These are phyloP conservation scores for Idaea biselata DNA, from an alignment of 2,888 invertebrate genomes.

Conservation along the genomic window DNA sequence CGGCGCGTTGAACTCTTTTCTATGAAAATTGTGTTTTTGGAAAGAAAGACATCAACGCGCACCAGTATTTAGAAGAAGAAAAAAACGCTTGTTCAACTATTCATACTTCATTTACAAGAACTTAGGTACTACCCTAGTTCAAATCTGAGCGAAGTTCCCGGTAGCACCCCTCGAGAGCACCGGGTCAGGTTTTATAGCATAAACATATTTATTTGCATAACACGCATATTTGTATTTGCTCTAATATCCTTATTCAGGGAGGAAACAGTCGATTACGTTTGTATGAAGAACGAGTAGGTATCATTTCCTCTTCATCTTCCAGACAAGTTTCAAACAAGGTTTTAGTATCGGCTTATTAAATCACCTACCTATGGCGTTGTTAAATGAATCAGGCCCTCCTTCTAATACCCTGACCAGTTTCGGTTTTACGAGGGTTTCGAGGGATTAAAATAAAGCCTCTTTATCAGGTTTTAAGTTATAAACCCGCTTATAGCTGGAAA, in stretches of 20 bases:
- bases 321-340: background rate
- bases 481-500: background rate
- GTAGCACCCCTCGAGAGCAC: too few species aligned
- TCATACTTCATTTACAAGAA: too few species aligned
- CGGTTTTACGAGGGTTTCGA: background rate
- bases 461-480: background rate
- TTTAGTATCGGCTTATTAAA: background rate
- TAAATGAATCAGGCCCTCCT: background rate
- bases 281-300: too few species aligned
- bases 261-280: too few species aligned
- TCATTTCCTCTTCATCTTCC: background rate
- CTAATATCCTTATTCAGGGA: too few species aligned
- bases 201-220: too few species aligned
- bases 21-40: conserved; percentile 11
- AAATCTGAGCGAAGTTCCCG: too few species aligned
- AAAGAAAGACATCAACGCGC: conserved; percentile 49
- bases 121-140: too few species aligned
- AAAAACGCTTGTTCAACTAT: background rate
- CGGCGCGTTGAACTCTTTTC: conserved; percentile 14
- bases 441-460: background rate
- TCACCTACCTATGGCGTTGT: background rate
- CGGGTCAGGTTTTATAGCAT: too few species aligned
- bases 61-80: conserved; percentile 2
- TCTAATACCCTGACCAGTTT: background rate
- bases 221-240: too few species aligned